A percentile compares a stretch with the other conserved stretches of the same genome.
Conservation (phyloP, 92 coral and sea anemone genomes). For the Blastomussa wellsi region DNA sequence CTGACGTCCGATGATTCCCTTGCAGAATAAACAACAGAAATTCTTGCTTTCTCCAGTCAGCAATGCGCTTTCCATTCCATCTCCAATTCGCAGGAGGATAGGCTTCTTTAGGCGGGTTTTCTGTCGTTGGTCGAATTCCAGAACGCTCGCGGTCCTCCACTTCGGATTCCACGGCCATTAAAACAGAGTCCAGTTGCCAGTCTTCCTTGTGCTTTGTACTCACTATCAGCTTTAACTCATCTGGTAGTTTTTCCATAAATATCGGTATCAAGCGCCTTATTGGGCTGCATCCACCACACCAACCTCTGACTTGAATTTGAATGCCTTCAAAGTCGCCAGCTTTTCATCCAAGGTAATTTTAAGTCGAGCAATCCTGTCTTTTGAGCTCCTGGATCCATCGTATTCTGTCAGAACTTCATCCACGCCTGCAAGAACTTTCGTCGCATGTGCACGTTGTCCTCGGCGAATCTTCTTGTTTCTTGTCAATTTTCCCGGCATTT, state of each 20-base stretch:
- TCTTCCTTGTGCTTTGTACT: not conserved
- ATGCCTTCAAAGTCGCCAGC: constrained; percentile 10
- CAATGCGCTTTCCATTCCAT: not conserved
- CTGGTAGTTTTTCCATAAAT: not conserved
- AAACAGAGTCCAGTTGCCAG: not conserved
- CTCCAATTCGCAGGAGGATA: not conserved
- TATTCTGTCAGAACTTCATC: not conserved
- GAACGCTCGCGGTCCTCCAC: not conserved
- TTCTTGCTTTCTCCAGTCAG: too few relatives aligned
- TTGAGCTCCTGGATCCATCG: constrained; percentile 1
- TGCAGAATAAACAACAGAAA: not conserved
- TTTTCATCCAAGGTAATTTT: not conserved
- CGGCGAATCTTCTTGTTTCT: constrained; percentile 1
- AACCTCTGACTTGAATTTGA: not conserved
- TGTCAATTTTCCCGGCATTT: constrained; percentile 17
- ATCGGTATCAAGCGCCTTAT: not conserved
- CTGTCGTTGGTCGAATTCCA: not conserved
- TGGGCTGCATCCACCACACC: not conserved
- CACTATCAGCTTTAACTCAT: not conserved
- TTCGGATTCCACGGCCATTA: not conserved
- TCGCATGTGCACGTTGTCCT: not conserved
- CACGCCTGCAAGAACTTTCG: not conserved
- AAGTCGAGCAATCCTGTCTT: not conserved
- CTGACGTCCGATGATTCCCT: not conserved
- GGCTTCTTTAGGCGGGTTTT: not conserved